Evolutionary conservation across 1,140 invertebrate species (phyloP).

Genomic region (Mya arenaria): DNA sequence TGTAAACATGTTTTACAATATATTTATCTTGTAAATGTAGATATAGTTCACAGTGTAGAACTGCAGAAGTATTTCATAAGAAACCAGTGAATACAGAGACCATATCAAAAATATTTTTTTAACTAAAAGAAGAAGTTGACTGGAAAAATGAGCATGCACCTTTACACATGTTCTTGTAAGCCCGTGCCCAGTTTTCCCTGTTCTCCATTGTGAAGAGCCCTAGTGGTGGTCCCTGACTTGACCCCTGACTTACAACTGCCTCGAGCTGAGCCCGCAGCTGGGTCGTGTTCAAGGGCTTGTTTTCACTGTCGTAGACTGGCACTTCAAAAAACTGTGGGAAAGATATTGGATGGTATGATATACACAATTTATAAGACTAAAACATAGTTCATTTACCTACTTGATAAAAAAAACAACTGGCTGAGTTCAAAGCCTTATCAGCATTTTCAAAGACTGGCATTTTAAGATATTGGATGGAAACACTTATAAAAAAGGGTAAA

Average conservation of each 20-base stretch:
- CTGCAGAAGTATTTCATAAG: too few relatives aligned
- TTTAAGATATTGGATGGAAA: too few relatives aligned
- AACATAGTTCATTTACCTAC: too few relatives aligned
- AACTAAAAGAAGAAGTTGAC: not conserved
- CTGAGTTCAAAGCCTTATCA: too few relatives aligned
- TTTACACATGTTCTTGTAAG: slow-evolving; percentile 86
- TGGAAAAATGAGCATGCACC: slow-evolving; percentile 77
- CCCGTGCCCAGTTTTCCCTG: slow-evolving; percentile 90
- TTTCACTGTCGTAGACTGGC: slow-evolving; percentile 85
- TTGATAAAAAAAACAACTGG: too few relatives aligned
- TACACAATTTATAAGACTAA: too few relatives aligned
- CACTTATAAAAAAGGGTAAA: too few relatives aligned
- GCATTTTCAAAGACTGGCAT: too few relatives aligned
- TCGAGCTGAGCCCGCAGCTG: slow-evolving; percentile 85
- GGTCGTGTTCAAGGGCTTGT: slow-evolving; percentile 83
- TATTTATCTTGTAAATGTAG: too few relatives aligned
- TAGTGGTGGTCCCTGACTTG: slow-evolving; percentile 82
- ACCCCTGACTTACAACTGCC: slow-evolving; percentile 82
- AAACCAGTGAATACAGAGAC: too few relatives aligned
- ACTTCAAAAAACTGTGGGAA: slow-evolving; percentile 92
- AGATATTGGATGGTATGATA: too few relatives aligned
- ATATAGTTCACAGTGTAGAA: too few relatives aligned
- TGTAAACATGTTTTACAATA: slow-evolving; percentile 58
- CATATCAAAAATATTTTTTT: not conserved
- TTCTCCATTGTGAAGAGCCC: slow-evolving; percentile 92